Evolutionary conservation across 1,140 invertebrate species (phyloP), one percentile per base, ranked within the genome.

Genomic region (Scaptomyza graminum): DNA sequence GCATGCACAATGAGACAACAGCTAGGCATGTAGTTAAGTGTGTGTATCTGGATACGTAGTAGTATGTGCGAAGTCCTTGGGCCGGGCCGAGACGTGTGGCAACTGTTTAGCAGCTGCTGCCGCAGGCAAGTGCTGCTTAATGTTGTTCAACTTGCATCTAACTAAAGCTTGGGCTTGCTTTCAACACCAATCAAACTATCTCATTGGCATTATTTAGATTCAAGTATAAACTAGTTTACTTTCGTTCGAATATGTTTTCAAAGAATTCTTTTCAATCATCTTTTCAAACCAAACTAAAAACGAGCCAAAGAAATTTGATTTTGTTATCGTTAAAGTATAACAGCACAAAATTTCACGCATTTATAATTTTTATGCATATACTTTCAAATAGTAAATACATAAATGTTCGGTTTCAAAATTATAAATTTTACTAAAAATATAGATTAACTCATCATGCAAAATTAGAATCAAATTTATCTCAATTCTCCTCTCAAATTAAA

Each of bases 1-100:
- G 81, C 77, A 85, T 85, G 70, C 81, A 74, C 69, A 85, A 85
- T 85, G 82, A 85, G 77, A 66, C 76, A 65, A 79, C 72, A 79
- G 64, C 56, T 34, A 65, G 43, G 34, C 28, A 15, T 47, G 52
- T 16, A 39, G 28, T 31, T 5, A 7, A 0, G 28, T 31, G 28
- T 31, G 28, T 28, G 28, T 28, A 28, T 28, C 28, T 28, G 28
- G 28, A 28, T 28, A 6, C 28, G 28, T 28, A 18, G n/a, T 25
- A 18, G 39, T n/a, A 31, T 25, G 62, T 15, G 31, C 5, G n/a
- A 7, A 13, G 9, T 18, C 43, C 51, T 41, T 28, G 11, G 41
- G 59, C 18, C 16, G 11, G 41, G 59, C 18, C 49, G 15, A 49
- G 51, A 70, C 67, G 68, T 72, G 64, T 68, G 74, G 56, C 77